Percentiles rank a stretch among this genome's conserved stretches.
Conservation (phyloP, 2,797 vertebrate genomes). For the Coregonus ussuriensis region DNA sequence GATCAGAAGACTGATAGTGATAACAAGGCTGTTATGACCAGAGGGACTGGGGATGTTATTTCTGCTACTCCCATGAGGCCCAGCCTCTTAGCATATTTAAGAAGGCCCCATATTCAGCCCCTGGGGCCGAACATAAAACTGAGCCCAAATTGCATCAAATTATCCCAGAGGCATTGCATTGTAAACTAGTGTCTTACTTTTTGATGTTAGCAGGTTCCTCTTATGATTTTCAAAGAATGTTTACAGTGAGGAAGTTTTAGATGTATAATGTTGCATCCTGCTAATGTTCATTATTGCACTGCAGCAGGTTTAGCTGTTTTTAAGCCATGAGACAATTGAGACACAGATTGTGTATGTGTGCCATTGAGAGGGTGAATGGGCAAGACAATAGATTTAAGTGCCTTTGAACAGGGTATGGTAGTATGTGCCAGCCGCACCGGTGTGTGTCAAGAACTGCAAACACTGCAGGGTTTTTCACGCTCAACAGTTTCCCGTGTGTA, state of each 20-base stretch:
- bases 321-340: too few relatives aligned
- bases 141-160: not conserved
- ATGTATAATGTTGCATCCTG: not conserved
- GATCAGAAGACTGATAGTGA: not conserved
- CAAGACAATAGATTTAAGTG: too few relatives aligned
- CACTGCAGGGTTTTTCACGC: too few relatives aligned
- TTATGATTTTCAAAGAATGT: not conserved
- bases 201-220: not conserved
- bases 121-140: not conserved
- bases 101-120: not conserved
- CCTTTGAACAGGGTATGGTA: too few relatives aligned
- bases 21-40: not conserved
- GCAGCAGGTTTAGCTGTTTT: too few relatives aligned
- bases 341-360: too few relatives aligned
- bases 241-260: not conserved
- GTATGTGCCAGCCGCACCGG: too few relatives aligned
- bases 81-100: slow-evolving; percentile 18
- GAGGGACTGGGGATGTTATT: not conserved
- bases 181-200: not conserved
- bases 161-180: not conserved
- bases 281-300: not conserved
- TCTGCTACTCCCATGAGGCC: not conserved
- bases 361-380: too few relatives aligned
- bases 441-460: too few relatives aligned
- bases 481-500: too few relatives aligned